Evolutionary conservation across 2,113 vertebrate genomes (phyloP).

Genomic region (Papio anubis): DNA sequence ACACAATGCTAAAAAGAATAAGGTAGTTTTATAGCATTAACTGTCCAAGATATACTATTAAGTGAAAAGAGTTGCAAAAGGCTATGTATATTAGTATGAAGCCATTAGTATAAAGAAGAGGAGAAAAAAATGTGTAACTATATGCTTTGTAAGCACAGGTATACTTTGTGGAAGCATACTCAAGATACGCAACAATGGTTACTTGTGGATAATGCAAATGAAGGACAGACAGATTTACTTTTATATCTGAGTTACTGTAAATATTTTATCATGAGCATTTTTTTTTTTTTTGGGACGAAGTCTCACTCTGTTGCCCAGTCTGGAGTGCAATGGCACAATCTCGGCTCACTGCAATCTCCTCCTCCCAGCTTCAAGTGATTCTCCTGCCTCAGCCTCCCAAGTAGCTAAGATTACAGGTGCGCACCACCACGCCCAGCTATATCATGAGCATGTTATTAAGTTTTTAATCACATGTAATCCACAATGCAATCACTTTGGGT

Average conservation of each 20-base stretch:
- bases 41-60: not conserved
- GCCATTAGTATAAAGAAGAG: not conserved
- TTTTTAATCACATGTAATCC: not conserved
- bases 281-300: too few relatives aligned
- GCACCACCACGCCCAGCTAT: not conserved
- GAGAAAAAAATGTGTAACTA: not conserved
- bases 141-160: not conserved
- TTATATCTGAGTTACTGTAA: not conserved
- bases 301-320: too few relatives aligned
- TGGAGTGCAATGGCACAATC: too few relatives aligned
- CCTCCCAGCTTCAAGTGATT: too few relatives aligned
- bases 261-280: not conserved
- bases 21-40: not conserved
- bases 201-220: not conserved
- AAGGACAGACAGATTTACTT: not conserved
- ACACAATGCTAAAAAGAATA: not conserved
- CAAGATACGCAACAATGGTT: not conserved
- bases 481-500: not conserved
- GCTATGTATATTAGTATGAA: not conserved
- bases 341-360: too few relatives aligned
- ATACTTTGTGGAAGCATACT: not conserved
- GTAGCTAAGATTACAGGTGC: too few relatives aligned
- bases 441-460: not conserved
- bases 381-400: too few relatives aligned
- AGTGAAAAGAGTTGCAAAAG: not conserved